Percentiles rank a stretch among this genome's conserved stretches.
These are phyloP conservation scores for Beris chalybata DNA, from an alignment of 2,888 invertebrate species.

Conservation along the genomic window DNA sequence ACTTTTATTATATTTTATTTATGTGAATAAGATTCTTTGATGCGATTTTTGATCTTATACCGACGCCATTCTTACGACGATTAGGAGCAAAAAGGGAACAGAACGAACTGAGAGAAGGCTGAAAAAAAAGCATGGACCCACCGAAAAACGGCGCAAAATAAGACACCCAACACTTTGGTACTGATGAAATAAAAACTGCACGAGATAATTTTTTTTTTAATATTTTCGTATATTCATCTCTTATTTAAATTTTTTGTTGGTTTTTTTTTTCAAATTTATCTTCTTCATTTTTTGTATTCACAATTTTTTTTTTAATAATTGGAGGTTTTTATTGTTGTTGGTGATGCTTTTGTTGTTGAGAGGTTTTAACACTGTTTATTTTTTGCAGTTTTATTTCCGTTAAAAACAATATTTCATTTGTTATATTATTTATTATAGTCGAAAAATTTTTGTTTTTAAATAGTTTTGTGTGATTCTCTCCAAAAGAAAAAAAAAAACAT, in stretches of 20 bases:
- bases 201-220: slow-evolving; percentile 25
- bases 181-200: slow-evolving; percentile 19
- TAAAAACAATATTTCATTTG: not conserved
- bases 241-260: slow-evolving; percentile 19
- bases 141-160: too few relatives aligned
- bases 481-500: not conserved
- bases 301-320: too few relatives aligned
- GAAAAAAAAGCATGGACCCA: too few relatives aligned
- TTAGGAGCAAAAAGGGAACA: too few relatives aligned
- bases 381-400: not conserved
- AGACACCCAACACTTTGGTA: too few relatives aligned
- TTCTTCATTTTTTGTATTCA: slow-evolving; percentile 5
- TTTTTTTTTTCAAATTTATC: slow-evolving; percentile 6
- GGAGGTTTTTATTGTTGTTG: not conserved
- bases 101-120: too few relatives aligned
- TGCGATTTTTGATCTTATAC: too few relatives aligned
- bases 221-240: slow-evolving; percentile 31
- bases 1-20: too few relatives aligned
- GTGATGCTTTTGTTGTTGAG: not conserved
- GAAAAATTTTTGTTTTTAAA: not conserved
- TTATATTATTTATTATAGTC: not conserved
- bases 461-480: slow-evolving; percentile 1
- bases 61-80: too few relatives aligned
- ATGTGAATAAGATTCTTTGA: too few relatives aligned
- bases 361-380: too few relatives aligned